These are phyloP conservation scores for Bolborhynchus lineola DNA, from an alignment of 2,113 vertebrate genomes.

Conservation along the genomic window DNA sequence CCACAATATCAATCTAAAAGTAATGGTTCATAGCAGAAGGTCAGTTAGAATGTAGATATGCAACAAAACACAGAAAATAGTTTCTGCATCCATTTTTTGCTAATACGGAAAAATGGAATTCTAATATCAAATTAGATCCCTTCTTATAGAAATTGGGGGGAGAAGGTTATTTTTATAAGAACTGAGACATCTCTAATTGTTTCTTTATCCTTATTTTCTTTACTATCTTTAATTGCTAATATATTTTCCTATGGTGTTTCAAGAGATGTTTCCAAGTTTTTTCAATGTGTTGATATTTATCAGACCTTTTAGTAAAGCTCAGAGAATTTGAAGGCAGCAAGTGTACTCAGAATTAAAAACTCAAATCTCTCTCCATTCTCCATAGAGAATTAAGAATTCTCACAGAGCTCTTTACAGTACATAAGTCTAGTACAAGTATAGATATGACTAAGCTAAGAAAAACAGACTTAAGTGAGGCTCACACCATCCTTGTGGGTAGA, in stretches of 20 bases:
- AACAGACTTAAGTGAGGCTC: not conserved
- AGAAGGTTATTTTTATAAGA: not conserved
- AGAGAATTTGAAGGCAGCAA: not conserved
- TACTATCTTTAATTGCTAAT: not conserved
- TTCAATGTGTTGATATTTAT: not conserved
- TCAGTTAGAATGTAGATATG: not conserved
- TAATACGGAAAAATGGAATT: not conserved
- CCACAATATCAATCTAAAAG: not conserved
- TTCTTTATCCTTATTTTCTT: no score
- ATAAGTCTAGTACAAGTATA: not conserved
- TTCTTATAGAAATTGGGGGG: not conserved
- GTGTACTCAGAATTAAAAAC: not conserved
- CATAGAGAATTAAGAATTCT: not conserved
- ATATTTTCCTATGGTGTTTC: rapidly evolving
- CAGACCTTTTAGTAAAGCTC: not conserved
- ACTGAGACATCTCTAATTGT: not conserved
- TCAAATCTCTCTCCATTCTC: not conserved
- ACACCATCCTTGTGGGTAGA: not conserved
- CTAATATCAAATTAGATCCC: not conserved
- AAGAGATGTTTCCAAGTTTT: not conserved
- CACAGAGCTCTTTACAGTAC: not conserved
- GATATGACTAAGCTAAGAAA: not conserved
- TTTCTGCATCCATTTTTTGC: not conserved
- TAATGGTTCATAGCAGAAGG: not conserved
- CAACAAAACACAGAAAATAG: not conserved